phyloP scores from a whole-genome alignment of 2,797 vertebrate species.

The Botia almorhae region DNA sequence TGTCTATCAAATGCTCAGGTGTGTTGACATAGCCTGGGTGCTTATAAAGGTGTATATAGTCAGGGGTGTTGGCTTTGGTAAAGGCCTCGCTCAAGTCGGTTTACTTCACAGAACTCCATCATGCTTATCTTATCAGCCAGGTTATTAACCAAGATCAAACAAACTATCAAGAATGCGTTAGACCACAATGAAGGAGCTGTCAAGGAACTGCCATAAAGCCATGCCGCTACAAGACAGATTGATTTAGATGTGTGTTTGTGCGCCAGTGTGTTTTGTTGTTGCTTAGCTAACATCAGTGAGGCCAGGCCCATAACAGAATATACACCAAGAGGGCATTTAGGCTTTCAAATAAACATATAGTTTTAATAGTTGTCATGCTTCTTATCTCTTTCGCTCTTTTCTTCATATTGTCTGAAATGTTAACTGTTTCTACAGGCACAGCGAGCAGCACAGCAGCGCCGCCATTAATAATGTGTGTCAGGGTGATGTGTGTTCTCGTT shows the following conservation, averaged over 20 bases:
- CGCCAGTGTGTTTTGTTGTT: conserved; percentile 65
- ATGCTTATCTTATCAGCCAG: conserved; percentile 81
- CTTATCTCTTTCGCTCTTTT: background rate
- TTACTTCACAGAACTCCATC: conserved; percentile 62
- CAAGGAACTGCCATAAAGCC: conserved; percentile 70
- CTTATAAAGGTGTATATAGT: conserved; percentile 75
- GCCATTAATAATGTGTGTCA: conserved; percentile 38
- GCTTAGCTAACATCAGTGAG: background rate
- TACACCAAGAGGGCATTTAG: background rate
- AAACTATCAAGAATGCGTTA: conserved; percentile 84
- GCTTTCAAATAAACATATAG: background rate
- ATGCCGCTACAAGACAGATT: conserved; percentile 67
- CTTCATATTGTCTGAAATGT: background rate
- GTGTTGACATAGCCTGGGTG: conserved; percentile 74
- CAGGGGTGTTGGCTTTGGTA: conserved; percentile 59
- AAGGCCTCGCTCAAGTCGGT: conserved; percentile 60
- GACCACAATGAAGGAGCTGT: conserved; percentile 71
- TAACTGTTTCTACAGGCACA: conserved; percentile 1
- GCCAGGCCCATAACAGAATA: background rate
- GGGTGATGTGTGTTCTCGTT: conserved; percentile 43
- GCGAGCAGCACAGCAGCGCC: conserved; percentile 65
- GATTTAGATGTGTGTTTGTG: conserved; percentile 68
- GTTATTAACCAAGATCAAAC: conserved; percentile 83
- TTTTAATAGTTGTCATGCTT: background rate
- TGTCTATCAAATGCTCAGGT: conserved; percentile 72